Conservation (phyloP, 2,797 vertebrate genomes). For the Moxostoma hubbsi region DNA sequence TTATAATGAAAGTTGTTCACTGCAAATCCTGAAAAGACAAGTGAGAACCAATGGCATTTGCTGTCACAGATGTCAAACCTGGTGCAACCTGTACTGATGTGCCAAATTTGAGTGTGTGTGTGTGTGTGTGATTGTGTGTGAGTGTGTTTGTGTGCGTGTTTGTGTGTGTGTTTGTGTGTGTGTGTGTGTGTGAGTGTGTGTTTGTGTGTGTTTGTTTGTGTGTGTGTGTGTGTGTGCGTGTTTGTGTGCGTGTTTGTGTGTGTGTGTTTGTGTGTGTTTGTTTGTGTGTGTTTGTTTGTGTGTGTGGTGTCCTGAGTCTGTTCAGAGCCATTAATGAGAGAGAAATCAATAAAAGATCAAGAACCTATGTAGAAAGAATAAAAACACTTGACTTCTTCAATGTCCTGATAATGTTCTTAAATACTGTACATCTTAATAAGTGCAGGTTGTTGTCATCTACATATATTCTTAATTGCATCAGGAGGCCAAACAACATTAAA, state of each 20-base stretch:
- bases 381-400: conserved; percentile 14
- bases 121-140: too few species aligned
- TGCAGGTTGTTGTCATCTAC: neutral
- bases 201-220: too few species aligned
- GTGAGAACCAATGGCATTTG: too few species aligned
- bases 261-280: neutral
- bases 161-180: too few species aligned
- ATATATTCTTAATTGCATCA: neutral
- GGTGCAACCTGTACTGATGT: too few species aligned
- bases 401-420: neutral
- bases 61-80: too few species aligned
- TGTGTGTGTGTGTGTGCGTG: too few species aligned
- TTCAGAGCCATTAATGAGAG: conserved; percentile 3
- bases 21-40: too few species aligned
- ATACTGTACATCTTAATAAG: neutral
- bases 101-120: too few species aligned
- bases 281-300: neutral
- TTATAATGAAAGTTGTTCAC: too few species aligned
- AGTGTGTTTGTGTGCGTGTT: too few species aligned
- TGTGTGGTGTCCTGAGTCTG: neutral
- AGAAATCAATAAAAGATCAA: conserved; percentile 19
- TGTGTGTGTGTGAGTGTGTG: too few species aligned
- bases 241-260: neutral
- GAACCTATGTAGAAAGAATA: neutral
- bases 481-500: neutral